These are phyloP conservation scores for Apocheima hispidaria DNA, from an alignment of 2,888 invertebrate genomes.

Conservation along the genomic window DNA sequence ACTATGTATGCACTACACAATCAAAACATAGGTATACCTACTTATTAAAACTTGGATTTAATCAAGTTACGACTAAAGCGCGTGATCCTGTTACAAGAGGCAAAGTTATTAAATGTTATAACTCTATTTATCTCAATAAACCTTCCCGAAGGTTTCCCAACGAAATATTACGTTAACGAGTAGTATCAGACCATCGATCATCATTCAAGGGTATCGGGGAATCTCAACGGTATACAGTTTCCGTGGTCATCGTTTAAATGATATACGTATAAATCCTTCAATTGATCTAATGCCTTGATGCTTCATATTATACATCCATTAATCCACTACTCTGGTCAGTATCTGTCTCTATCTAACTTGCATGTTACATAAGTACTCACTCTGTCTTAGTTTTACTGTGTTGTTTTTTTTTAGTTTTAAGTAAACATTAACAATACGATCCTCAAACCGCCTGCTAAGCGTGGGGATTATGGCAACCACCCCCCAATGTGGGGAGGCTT, in stretches of 20 bases:
- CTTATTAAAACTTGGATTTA: background rate
- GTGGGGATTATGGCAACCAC: too few relatives aligned
- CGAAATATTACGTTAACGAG: constrained; percentile 39
- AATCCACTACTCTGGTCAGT: too few relatives aligned
- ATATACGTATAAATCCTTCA: too few relatives aligned
- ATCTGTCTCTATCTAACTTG: too few relatives aligned
- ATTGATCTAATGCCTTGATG: background rate
- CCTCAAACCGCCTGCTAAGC: too few relatives aligned
- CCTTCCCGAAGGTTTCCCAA: constrained; percentile 28
- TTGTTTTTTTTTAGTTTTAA: too few relatives aligned
- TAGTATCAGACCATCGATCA: constrained; percentile 52
- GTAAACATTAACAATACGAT: too few relatives aligned
- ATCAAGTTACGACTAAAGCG: background rate
- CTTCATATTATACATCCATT: too few relatives aligned
- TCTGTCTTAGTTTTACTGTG: too few relatives aligned
- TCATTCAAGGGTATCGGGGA: constrained; percentile 39
- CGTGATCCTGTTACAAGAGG: constrained; percentile 15
- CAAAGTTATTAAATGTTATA: constrained; percentile 27
- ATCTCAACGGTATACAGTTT: constrained; percentile 45
- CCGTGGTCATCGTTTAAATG: constrained; percentile 45
- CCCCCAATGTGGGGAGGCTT: too few relatives aligned
- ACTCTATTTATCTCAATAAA: constrained; percentile 33
- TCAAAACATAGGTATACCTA: background rate
- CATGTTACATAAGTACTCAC: too few relatives aligned
- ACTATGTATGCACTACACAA: too few relatives aligned